phyloP scores from a whole-genome alignment of 2,113 vertebrate species.

The Colossoma macropomum region DNA sequence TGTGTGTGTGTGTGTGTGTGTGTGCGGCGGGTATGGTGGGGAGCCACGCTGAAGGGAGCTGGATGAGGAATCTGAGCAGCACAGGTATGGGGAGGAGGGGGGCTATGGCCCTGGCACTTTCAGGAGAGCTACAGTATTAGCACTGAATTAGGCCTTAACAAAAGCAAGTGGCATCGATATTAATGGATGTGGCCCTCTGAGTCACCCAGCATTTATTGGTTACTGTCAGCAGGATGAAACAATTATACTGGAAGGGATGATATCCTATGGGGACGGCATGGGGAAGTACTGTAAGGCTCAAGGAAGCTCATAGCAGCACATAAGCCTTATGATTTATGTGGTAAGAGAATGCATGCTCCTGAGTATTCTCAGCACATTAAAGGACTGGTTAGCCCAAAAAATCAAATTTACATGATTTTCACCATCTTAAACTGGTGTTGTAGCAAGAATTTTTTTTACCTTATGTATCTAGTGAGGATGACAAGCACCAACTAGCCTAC shows the following conservation, averaged over 20 bases:
- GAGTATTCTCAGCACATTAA: not conserved
- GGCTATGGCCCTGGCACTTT: not conserved
- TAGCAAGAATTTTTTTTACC: too few relatives aligned
- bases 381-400: not conserved
- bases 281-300: not conserved
- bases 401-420: not conserved
- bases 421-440: too few relatives aligned
- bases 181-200: conserved; percentile 36
- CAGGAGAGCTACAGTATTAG: not conserved
- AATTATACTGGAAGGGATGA: conserved; percentile 18
- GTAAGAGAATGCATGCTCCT: not conserved
- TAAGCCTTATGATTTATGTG: not conserved
- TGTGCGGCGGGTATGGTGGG: too few relatives aligned
- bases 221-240: conserved; percentile 31
- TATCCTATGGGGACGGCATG: not conserved
- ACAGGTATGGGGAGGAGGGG: not conserved
- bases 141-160: conserved; percentile 29
- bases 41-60: not conserved
- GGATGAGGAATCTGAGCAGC: not conserved
- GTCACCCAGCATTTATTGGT: conserved; percentile 24
- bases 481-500: too few relatives aligned
- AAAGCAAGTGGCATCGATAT: conserved; percentile 15
- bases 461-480: too few relatives aligned
- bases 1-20: not conserved
- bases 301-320: not conserved